Evolutionary conservation across 2,797 vertebrate species (phyloP), one percentile per base, ranked within the genome.

Genomic region (Eulemur mongoz): DNA sequence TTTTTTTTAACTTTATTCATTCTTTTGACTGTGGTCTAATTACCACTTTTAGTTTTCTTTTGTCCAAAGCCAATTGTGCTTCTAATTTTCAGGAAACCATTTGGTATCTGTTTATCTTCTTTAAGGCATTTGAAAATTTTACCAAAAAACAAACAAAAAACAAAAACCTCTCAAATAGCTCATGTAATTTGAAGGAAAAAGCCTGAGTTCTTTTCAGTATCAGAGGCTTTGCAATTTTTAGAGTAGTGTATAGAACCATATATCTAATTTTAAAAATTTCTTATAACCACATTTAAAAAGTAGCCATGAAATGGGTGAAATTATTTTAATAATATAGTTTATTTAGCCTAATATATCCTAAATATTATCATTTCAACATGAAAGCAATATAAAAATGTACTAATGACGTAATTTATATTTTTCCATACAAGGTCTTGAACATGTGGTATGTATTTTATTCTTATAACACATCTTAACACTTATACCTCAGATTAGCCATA

Each of bases 321-420:
- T 90, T 80, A 61, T 40, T 85, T 90, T 69, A 48, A 45, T 63
- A 70, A 30, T 70, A 65, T 81, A 35, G 14, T 45, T 81, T 67
- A 83, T 65, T 76, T 79, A 73, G 8, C 4, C n/a, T 40, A 78
- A 7, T 59, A 54, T 67, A 54, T 38, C 40, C 27, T 92, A 96
- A 95, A 80, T 84, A 61, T 82, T 84, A 61, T 82, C 52, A 90
- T 82, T 93, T 86, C 35, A 75, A n/a, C 30, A 63, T 45, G 2
- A 65, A 63, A 38, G 79, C 85, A 89, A n/a, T 27, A 69, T 32
- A 52, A 45, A 9, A 40, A 43, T 43, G 0, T 72, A 72, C 48
- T 50, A 92, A 87, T 73, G 65, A 54, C 7, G 20, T 75, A 83
- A 72, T 50, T 93, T 95, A 92, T 8, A 72, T 85, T 40, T 93